These are phyloP conservation scores for Oncorhynchus masou DNA, from an alignment of 2,113 vertebrate species.

Conservation along the genomic window DNA sequence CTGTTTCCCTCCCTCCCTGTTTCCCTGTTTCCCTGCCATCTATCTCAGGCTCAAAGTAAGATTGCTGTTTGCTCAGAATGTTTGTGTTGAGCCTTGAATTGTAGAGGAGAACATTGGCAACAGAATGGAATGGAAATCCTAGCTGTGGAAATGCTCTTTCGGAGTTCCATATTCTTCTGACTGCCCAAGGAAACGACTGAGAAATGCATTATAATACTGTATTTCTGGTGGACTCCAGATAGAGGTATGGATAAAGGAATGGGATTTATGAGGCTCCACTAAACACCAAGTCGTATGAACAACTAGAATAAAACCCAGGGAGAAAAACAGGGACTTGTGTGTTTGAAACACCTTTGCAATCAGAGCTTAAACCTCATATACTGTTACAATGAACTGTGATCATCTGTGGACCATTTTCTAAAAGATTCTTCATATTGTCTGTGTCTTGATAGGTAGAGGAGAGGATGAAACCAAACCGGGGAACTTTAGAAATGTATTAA, in stretches of 20 bases:
- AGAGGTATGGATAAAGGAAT: neutral
- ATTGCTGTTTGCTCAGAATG: neutral
- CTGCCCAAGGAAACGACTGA: neutral
- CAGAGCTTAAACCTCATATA: no score
- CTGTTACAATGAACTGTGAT: neutral
- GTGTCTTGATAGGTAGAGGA: neutral
- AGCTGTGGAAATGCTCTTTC: neutral
- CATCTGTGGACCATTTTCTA: neutral
- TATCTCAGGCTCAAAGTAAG: neutral
- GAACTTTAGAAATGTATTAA: no score
- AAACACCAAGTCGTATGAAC: neutral
- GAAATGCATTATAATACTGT: neutral
- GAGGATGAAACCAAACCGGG: neutral
- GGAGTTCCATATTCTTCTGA: neutral
- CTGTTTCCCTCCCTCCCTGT: no score
- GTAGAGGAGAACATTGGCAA: conserved; percentile 3
- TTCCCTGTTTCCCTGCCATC: conserved; percentile 5
- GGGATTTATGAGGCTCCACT: neutral
- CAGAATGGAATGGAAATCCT: neutral
- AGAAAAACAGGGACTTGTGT: neutral
- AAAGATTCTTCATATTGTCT: no score
- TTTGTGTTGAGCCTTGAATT: neutral
- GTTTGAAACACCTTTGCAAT: neutral
- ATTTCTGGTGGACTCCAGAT: neutral
- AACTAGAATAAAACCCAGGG: neutral